phyloP scores from a whole-genome alignment of 2,888 invertebrate genomes.

The Cetonia aurata region DNA sequence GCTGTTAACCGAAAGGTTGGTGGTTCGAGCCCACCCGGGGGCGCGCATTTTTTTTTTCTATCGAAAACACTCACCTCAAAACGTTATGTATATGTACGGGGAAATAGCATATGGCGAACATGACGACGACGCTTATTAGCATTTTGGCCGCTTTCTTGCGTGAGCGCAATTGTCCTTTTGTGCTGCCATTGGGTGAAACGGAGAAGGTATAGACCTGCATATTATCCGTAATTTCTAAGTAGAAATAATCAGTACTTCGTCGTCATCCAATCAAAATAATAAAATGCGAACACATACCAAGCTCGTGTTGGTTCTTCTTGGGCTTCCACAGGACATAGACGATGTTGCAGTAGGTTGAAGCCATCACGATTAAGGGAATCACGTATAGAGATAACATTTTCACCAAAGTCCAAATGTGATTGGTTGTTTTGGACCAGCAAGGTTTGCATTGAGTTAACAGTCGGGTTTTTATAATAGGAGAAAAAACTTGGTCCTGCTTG shows the following conservation, averaged over 20 bases:
- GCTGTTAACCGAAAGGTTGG: constrained; percentile 99
- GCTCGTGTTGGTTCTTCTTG: constrained; percentile 53
- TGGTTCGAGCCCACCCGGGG: constrained; percentile 98
- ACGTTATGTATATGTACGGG: constrained; percentile 89
- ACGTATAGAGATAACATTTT: constrained; percentile 83
- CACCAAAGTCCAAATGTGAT: constrained; percentile 77
- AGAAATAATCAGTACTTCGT: background rate
- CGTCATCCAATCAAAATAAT: background rate
- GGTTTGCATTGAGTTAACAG: constrained; percentile 75
- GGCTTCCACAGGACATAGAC: constrained; percentile 85
- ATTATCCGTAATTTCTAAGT: constrained; percentile 67
- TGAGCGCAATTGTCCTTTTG: constrained; percentile 82
- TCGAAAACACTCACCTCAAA: constrained; percentile 71
- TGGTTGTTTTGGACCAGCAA: constrained; percentile 78
- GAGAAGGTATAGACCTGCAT: constrained; percentile 69
- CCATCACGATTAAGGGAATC: constrained; percentile 86
- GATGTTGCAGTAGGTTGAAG: constrained; percentile 86
- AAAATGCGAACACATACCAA: background rate
- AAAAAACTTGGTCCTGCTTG: constrained; percentile 65
- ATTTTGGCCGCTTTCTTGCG: constrained; percentile 89
- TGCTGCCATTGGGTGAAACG: constrained; percentile 76
- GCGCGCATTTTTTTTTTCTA: constrained; percentile 68
- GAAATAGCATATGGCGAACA: constrained; percentile 92
- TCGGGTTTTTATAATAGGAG: constrained; percentile 59
- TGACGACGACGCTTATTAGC: constrained; percentile 91